These are phyloP conservation scores for Pentamera pediparva DNA, from an alignment of 53 echinoderm and acorn worm species.

Conservation along the genomic window DNA sequence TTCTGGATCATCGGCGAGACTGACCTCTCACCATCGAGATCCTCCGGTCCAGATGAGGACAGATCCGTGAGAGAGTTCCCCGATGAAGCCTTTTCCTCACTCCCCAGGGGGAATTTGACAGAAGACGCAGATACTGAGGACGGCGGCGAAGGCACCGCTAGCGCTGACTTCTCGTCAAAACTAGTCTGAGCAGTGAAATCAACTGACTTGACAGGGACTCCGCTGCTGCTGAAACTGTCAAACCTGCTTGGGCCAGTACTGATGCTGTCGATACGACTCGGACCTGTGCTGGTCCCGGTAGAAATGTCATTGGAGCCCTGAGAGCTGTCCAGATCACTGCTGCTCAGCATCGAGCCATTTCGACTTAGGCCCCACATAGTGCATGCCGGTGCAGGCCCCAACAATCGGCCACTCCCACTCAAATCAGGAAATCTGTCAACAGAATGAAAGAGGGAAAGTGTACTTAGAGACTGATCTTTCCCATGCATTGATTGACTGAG, in stretches of 20 bases:
- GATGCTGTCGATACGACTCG: slow-evolving; percentile 69
- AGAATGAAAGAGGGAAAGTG: background rate
- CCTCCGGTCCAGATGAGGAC: slow-evolving; percentile 25
- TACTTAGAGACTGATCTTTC: too few relatives aligned
- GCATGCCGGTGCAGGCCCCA: slow-evolving; percentile 3
- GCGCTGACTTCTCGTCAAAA: slow-evolving; percentile 12
- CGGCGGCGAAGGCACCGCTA: slow-evolving; percentile 9
- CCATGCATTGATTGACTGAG: too few relatives aligned
- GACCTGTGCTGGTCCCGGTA: slow-evolving; percentile 57
- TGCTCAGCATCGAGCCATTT: slow-evolving; percentile 47
- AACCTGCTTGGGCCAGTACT: slow-evolving; percentile 68
- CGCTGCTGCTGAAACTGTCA: slow-evolving; percentile 40
- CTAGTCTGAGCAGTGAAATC: slow-evolving; percentile 26
- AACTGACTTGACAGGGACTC: background rate
- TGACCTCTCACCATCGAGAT: slow-evolving; percentile 14
- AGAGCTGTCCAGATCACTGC: slow-evolving; percentile 59
- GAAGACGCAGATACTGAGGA: slow-evolving; percentile 42
- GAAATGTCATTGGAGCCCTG: slow-evolving; percentile 66
- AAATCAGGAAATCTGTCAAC: background rate
- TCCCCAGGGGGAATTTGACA: background rate
- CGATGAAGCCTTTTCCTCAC: slow-evolving; percentile 3
- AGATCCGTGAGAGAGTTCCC: slow-evolving; percentile 34
- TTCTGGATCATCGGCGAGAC: slow-evolving; percentile 62
- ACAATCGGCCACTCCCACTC: too few relatives aligned
- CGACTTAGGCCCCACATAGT: slow-evolving; percentile 57